Conservation (phyloP, 1,140 invertebrate species). For the Tribolium madens region DNA sequence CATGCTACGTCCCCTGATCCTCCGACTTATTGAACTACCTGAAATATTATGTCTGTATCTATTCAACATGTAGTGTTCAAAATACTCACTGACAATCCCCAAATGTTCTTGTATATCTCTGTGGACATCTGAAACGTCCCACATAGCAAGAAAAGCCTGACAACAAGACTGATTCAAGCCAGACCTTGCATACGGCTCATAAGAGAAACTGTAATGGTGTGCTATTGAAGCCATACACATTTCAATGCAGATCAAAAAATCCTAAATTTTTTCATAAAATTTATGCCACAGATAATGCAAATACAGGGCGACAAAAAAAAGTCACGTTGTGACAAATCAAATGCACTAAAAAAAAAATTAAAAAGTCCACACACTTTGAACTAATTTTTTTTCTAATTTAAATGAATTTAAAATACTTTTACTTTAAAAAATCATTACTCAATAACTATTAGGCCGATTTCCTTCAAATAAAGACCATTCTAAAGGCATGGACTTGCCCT, state of each 20-base stretch:
- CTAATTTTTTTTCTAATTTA: too few relatives aligned
- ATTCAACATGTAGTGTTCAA: slow-evolving; percentile 25
- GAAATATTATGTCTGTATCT: slow-evolving; percentile 15
- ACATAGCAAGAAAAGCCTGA: slow-evolving; percentile 83
- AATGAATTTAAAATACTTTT: too few relatives aligned
- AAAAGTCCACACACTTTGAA: too few relatives aligned
- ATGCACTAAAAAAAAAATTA: too few relatives aligned
- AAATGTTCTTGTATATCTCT: slow-evolving; percentile 93
- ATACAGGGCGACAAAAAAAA: too few relatives aligned
- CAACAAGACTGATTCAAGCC: slow-evolving; percentile 70
- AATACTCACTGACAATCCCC: slow-evolving; percentile 81
- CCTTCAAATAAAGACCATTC: too few relatives aligned
- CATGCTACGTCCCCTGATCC: slow-evolving; percentile 77
- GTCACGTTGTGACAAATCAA: too few relatives aligned
- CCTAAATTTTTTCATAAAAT: too few relatives aligned
- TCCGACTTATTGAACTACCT: slow-evolving; percentile 78
- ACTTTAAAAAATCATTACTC: too few relatives aligned
- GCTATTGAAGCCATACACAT: slow-evolving; percentile 97
- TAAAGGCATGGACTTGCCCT: too few relatives aligned
- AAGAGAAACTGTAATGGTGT: slow-evolving; percentile 95
- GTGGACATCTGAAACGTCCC: slow-evolving; percentile 94
- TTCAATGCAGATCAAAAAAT: slow-evolving; percentile 97
- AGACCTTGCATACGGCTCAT: slow-evolving; percentile 82
- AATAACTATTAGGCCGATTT: too few relatives aligned
- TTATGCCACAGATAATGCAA: too few relatives aligned